phyloP scores from a whole-genome alignment of 2,113 vertebrate species.

The Craseonycteris thonglongyai region DNA sequence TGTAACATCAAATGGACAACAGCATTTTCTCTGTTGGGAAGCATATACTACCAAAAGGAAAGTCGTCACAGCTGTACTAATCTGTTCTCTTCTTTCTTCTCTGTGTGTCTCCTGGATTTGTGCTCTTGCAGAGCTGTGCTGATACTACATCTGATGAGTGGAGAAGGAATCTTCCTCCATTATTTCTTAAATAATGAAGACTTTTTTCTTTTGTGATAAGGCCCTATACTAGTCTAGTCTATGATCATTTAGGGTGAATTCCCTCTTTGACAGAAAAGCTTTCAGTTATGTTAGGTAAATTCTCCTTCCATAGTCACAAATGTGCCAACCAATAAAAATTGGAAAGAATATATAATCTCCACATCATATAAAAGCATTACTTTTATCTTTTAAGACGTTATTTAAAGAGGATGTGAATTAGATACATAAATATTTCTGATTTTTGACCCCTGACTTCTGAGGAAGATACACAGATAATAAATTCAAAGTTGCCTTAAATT shows the following conservation, averaged over 20 bases:
- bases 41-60: not conserved
- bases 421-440: not conserved
- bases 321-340: not conserved
- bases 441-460: not conserved
- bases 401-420: not conserved
- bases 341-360: not conserved
- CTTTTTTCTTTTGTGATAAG: not conserved
- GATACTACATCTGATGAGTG: not conserved
- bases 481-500: not conserved
- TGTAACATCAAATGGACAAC: not conserved
- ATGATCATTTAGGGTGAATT: not conserved
- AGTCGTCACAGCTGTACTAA: not conserved
- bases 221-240: not conserved
- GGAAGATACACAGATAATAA: not conserved
- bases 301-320: not conserved
- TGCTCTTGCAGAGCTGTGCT: not conserved
- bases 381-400: not conserved
- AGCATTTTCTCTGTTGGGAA: not conserved
- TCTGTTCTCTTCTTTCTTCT: not conserved
- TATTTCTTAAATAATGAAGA: not conserved
- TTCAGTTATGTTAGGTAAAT: not conserved
- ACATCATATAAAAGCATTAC: not conserved
- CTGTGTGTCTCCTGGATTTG: not conserved
- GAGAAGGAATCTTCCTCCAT: not conserved
- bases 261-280: not conserved